Percentiles rank a stretch among this genome's conserved stretches.
phyloP scores from a whole-genome alignment of 2,888 invertebrate genomes.

The Pollenia labialis region DNA sequence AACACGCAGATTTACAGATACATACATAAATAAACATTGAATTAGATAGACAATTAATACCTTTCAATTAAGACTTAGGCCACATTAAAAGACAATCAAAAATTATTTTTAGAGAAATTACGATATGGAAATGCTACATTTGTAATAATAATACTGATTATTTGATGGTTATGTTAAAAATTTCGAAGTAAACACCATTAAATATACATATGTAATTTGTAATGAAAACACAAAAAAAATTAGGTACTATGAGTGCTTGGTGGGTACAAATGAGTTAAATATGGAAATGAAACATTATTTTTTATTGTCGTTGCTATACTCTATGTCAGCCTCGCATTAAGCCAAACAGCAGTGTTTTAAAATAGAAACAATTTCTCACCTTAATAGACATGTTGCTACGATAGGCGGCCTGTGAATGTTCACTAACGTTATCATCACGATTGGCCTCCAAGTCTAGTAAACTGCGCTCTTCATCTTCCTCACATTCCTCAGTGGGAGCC shows the following conservation, averaged over 20 bases:
- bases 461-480: slow-evolving; percentile 87
- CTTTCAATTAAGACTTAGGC: slow-evolving; percentile 7
- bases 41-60: slow-evolving; percentile 22
- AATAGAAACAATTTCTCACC: slow-evolving; percentile 84
- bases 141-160: slow-evolving; percentile 32
- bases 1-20: slow-evolving; percentile 9
- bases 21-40: background rate
- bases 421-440: slow-evolving; percentile 81
- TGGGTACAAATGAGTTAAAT: slow-evolving; percentile 21
- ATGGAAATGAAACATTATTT: slow-evolving; percentile 48
- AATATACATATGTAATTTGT: background rate
- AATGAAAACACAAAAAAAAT: slow-evolving; percentile 16
- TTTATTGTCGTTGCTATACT: slow-evolving; percentile 27
- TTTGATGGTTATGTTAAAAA: background rate
- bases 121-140: background rate
- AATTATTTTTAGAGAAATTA: slow-evolving; percentile 12
- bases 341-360: slow-evolving; percentile 77
- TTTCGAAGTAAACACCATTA: slow-evolving; percentile 13
- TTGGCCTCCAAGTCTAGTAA: slow-evolving; percentile 82
- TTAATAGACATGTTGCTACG: slow-evolving; percentile 85
- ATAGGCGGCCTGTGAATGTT: slow-evolving; percentile 78
- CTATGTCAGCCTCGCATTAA: slow-evolving; percentile 75
- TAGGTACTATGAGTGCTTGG: slow-evolving; percentile 50
- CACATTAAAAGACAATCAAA: background rate
- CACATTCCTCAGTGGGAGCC: slow-evolving; percentile 88